phyloP scores from a whole-genome alignment of 2,113 vertebrate species.

The Halichoerus grypus region DNA sequence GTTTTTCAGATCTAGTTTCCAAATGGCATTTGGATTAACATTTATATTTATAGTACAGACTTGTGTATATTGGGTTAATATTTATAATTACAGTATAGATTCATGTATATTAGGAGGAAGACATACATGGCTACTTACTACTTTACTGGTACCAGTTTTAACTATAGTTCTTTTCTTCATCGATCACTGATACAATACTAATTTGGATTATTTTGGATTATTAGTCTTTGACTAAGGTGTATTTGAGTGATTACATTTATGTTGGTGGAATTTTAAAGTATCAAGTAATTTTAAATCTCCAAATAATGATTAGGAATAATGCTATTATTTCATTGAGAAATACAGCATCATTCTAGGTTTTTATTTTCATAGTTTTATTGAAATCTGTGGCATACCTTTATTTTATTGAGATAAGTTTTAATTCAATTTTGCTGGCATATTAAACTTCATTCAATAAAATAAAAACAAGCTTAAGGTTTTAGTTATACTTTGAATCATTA shows the following conservation, averaged over 20 bases:
- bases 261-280: background rate
- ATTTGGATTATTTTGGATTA: background rate
- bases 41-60: no score
- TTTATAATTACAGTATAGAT: background rate
- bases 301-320: conserved; percentile 12
- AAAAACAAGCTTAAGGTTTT: background rate
- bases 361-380: background rate
- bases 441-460: background rate
- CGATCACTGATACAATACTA: background rate
- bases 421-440: background rate
- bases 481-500: background rate
- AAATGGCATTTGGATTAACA: background rate
- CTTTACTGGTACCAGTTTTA: background rate
- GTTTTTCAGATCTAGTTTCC: conserved; percentile 25
- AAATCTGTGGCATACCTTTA: background rate
- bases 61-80: background rate
- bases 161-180: background rate
- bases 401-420: background rate
- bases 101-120: background rate
- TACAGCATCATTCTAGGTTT: background rate
- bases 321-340: background rate
- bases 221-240: background rate
- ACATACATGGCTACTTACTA: background rate
- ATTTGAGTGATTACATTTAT: conserved; percentile 36
- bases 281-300: background rate